Base-by-base conservation (phyloP, 2,888 invertebrate genomes). In the Coenonympha glycerion region DNA sequence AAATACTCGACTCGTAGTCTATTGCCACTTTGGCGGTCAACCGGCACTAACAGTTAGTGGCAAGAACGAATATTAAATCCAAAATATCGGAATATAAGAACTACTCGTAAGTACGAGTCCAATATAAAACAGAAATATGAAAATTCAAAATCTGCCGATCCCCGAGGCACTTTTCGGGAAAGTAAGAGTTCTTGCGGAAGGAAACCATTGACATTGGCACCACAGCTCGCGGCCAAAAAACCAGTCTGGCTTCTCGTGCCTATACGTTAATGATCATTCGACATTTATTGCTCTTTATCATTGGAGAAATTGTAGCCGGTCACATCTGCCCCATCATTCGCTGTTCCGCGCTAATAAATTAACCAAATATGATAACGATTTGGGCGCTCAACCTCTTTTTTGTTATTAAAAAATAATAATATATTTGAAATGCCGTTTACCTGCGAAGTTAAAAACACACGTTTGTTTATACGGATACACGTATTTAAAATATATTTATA, bases 151-250 rank as follows among this genome's bases (percentile, higher is more conserved):
- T n/a, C 4, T 3, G 4, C 6, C 19, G 11, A 13, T 6, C 21
- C 13, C 3, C 19, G 37, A 37, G 6, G 26, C 22, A 8, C 11
- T 13, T 44, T 48, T 37, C 34, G 53, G 46, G 48, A 54, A 56
- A 58, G 58, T 58, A 57, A 56, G 56, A 57, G 55, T 54, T 51
- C 53, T 52, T 57, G 54, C 47, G 48, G 52, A 36, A 39, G 54
- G 48, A 46, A 54, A 47, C 49, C 56, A 63, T 62, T 71, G 73
- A 70, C 69, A 73, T 69, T 73, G 72, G 59, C 60, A 60, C 61
- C 49, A 65, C 50, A 60, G 66, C 71, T 65, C 48, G 62, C 59
- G 67, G 69, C 49, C 28, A 33, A 47, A 47, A 56, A 60, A 56
- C 55, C 55, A 47, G 57, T 56, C 58, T 44, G 40, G 49, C 53